phyloP scores from a whole-genome alignment of 2,888 invertebrate genomes.

The Cylindroiulus punctatus region DNA sequence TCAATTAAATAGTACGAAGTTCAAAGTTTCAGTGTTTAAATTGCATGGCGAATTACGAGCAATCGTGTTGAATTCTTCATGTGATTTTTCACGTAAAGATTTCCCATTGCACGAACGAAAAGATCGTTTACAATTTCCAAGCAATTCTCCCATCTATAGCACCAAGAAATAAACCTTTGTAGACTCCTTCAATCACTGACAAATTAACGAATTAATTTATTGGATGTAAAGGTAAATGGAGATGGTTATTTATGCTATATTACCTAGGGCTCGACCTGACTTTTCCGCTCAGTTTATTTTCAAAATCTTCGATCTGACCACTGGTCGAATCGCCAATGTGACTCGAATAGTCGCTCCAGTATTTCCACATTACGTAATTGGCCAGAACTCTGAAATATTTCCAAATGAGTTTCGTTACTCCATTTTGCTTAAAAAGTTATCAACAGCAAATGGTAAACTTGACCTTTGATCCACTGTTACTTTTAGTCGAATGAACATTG shows the following conservation, averaged over 20 bases:
- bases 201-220: too few species aligned
- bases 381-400: slow-evolving; percentile 50
- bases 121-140: slow-evolving; percentile 48
- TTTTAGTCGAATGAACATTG: background rate
- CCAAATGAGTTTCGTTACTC: background rate
- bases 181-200: too few species aligned
- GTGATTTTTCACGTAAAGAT: slow-evolving; percentile 47
- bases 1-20: background rate
- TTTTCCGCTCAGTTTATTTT: slow-evolving; percentile 48
- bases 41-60: slow-evolving; percentile 29
- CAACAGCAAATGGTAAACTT: background rate
- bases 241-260: background rate
- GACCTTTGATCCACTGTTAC: slow-evolving; percentile 53
- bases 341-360: slow-evolving; percentile 46
- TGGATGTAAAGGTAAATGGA: background rate
- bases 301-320: slow-evolving; percentile 34
- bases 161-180: background rate
- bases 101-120: slow-evolving; percentile 48
- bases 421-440: background rate
- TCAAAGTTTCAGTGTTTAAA: background rate
- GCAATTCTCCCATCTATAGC: slow-evolving; percentile 50
- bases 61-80: slow-evolving; percentile 49
- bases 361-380: slow-evolving; percentile 57
- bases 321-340: slow-evolving; percentile 42
- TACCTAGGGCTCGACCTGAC: slow-evolving; percentile 53